Base-by-base conservation (phyloP, 2,888 invertebrate genomes). In the Eilema caniola region DNA sequence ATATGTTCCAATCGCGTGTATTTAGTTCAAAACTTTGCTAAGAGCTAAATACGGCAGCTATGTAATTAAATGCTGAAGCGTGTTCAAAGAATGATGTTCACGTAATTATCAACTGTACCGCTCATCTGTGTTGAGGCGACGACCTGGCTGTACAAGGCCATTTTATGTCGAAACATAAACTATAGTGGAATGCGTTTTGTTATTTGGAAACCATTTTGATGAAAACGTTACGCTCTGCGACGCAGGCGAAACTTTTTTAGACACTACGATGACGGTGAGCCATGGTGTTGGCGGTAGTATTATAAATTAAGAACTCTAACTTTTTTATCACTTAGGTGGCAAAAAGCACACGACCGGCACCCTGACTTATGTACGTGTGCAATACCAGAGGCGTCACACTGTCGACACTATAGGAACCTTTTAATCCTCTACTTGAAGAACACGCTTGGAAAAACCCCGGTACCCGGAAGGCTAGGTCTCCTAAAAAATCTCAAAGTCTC, bases 61-160 rank as follows among this genome's bases (percentile, higher is more conserved):
- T 37, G 11, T 12, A 53, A 5, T 20, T 53, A 10, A n/a, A 63
- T 67, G 69, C 63, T 56, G 68, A 59, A 82, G 78, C 76, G 77
- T 82, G 82, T 85, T 84, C 85, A 78, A 61, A 66, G 79, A 69
- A 82, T 82, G 80, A 75, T 68, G 20, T 20, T 66, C 62, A n/a
- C 70, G 47, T 74, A 76, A 82, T 79, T 74, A 80, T 10, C 14
- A 65, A 60, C 37, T 59, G 70, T 71, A 23, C 57, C 8, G 20
- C n/a, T 31, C 31, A 82, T 74, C 56, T 69, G 63, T 64, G 69
- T 64, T 41, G 31, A 69, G 47, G 69, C 31, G 69, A 69, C 65
- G 56, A 24, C 62, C n/a, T n/a, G n/a, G n/a, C n/a, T n/a, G 24
- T 23, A 10, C 16, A 57, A 65, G 33, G 65, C 24, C 20, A 16